Evolutionary conservation across 2,888 invertebrate genomes (phyloP).

Genomic region (Nomada goodeniana): DNA sequence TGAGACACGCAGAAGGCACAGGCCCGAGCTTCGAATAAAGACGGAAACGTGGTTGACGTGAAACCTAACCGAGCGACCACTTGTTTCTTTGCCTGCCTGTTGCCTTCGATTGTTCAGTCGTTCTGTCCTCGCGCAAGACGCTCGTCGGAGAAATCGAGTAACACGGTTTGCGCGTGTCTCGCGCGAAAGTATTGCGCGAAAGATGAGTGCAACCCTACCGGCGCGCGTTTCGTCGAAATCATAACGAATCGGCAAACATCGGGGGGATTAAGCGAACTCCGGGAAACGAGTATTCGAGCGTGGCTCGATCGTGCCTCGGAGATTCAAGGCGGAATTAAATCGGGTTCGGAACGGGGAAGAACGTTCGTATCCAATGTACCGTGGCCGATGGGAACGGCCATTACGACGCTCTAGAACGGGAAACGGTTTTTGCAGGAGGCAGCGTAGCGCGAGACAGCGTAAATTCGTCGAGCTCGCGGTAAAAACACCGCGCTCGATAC

Average conservation of each 20-base stretch:
- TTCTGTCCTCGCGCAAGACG: neutral
- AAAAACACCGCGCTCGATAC: slow-evolving; percentile 29
- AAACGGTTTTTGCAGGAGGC: slow-evolving; percentile 48
- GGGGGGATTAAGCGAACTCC: slow-evolving; percentile 40
- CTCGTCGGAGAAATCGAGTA: neutral
- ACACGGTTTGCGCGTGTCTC: neutral
- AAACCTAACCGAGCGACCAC: slow-evolving; percentile 62
- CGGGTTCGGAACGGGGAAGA: slow-evolving; percentile 15
- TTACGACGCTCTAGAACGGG: slow-evolving; percentile 41
- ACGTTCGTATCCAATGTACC: slow-evolving; percentile 46
- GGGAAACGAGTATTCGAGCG: slow-evolving; percentile 25
- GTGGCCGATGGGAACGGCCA: slow-evolving; percentile 46
- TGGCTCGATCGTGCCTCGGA: slow-evolving; percentile 17
- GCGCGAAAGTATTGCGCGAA: neutral
- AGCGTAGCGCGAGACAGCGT: slow-evolving; percentile 9
- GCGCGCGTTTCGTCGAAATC: neutral
- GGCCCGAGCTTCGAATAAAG: slow-evolving; percentile 54
- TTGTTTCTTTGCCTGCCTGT: slow-evolving; percentile 12
- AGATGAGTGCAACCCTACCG: neutral
- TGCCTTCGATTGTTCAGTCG: slow-evolving; percentile 27
- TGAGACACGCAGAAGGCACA: slow-evolving; percentile 31
- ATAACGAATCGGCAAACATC: slow-evolving; percentile 1
- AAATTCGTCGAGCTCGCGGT: slow-evolving; percentile 38
- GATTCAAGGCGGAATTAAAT: slow-evolving; percentile 45
- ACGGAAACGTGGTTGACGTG: slow-evolving; percentile 63